These are phyloP conservation scores for Girardinichthys multiradiatus DNA, from an alignment of 2,113 vertebrate species.

Conservation along the genomic window DNA sequence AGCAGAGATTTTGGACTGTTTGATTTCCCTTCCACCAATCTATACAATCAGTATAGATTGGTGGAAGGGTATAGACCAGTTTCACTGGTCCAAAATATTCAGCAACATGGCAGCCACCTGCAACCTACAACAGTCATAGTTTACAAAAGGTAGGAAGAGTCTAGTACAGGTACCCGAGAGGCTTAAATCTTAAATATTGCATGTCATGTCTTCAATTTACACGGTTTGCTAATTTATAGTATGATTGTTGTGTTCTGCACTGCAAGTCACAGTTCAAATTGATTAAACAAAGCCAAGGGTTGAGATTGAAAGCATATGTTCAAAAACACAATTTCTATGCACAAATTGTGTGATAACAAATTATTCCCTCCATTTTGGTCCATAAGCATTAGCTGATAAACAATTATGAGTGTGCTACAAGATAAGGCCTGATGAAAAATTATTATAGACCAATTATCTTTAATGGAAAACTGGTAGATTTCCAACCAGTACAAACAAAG, in stretches of 20 bases:
- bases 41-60: not conserved
- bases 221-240: not conserved
- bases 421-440: slow-evolving; percentile 33
- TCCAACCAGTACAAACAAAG: slow-evolving; percentile 18
- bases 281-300: not conserved
- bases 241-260: not conserved
- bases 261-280: not conserved
- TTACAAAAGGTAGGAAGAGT: not conserved
- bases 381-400: slow-evolving; percentile 29
- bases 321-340: not conserved
- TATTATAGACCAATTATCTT: not conserved
- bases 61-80: too few relatives aligned
- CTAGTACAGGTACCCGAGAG: not conserved
- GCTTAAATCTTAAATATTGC: not conserved
- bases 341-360: not conserved
- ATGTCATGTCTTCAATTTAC: not conserved
- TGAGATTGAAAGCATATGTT: not conserved
- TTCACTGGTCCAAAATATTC: not conserved
- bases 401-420: not conserved
- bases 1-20: not conserved
- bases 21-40: not conserved
- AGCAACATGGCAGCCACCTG: not conserved
- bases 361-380: not conserved
- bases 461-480: slow-evolving; percentile 9
- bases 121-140: not conserved